Evolutionary conservation across 2,888 invertebrate genomes (phyloP).

Genomic region (Tuta absoluta): DNA sequence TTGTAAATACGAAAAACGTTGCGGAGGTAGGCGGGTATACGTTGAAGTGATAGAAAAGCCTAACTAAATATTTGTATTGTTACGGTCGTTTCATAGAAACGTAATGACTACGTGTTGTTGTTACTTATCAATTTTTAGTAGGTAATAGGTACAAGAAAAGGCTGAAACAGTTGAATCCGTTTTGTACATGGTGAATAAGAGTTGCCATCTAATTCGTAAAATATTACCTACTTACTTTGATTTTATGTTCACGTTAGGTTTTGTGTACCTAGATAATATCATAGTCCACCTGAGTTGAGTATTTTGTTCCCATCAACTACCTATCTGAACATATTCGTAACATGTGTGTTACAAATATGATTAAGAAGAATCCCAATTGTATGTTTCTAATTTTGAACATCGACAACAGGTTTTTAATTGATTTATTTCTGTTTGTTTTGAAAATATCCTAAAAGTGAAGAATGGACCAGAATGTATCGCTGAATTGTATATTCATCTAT

Average conservation of each 20-base stretch:
- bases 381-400: slow-evolving; percentile 8
- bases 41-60: slow-evolving; percentile 78
- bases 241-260: not conserved
- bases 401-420: not conserved
- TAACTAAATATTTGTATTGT: slow-evolving; percentile 74
- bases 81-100: slow-evolving; percentile 79
- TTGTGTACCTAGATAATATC: not conserved
- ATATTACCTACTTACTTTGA: slow-evolving; percentile 1
- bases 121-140: slow-evolving; percentile 76
- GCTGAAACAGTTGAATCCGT: slow-evolving; percentile 71
- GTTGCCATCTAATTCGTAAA: slow-evolving; percentile 28
- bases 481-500: slow-evolving; percentile 1
- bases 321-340: not conserved
- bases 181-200: slow-evolving; percentile 46
- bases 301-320: not conserved
- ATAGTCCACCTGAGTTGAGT: not conserved
- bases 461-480: slow-evolving; percentile 13
- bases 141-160: slow-evolving; percentile 75
- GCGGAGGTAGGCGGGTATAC: slow-evolving; percentile 71
- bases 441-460: slow-evolving; percentile 12
- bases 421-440: not conserved
- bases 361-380: slow-evolving; percentile 1
- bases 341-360: not conserved
- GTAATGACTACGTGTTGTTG: slow-evolving; percentile 69
- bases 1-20: slow-evolving; percentile 56